Base-by-base conservation (phyloP, 2,888 invertebrate genomes). In the Catocala fraxini region DNA sequence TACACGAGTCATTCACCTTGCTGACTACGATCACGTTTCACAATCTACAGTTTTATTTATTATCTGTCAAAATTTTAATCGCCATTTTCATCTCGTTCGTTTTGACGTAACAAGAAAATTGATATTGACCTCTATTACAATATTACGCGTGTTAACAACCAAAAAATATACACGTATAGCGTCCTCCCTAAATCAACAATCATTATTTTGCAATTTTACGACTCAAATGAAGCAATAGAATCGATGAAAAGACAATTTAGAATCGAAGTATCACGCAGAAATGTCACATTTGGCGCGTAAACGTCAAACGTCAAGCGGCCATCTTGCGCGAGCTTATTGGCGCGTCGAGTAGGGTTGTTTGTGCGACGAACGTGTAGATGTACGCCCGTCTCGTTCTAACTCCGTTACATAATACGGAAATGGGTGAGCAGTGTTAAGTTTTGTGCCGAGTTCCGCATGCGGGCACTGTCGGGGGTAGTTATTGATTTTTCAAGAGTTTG, bases 401-500 rank as follows among this genome's bases (percentile, higher is more conserved):
- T 73, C 79, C 65, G 84, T 92, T 92, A 90, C 90, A 89, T 91
- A 92, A 93, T 89, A 90, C 87, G 93, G 92, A 94, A 92, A 89
- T 89, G 89, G 89, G 90, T 88, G 92, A 92, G 90, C 86, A 88
- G 90, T 89, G 90, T 88, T 86, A 84, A 79, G 84, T 85, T 84
- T 85, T 80, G 83, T 81, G 76, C 78, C 70, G 77, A 86, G 90
- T 92, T 93, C 93, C 93, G 93, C 93, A 93, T 93, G 91, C 91
- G 92, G 91, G 81, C 79, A 76, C 74, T 79, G 81, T 73, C 81
- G 84, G 80, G 85, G 92, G 90, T 90, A 77, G 90, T 81, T 93
- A 93, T 93, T 91, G 93, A 93, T 93, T 93, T 93, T 93, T 85
- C 90, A 71, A 80, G 89, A 90, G 90, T 89, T 91, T 94, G 93